Conservation (phyloP, 1,140 invertebrate genomes). For the Protaetia brevitarsis region DNA sequence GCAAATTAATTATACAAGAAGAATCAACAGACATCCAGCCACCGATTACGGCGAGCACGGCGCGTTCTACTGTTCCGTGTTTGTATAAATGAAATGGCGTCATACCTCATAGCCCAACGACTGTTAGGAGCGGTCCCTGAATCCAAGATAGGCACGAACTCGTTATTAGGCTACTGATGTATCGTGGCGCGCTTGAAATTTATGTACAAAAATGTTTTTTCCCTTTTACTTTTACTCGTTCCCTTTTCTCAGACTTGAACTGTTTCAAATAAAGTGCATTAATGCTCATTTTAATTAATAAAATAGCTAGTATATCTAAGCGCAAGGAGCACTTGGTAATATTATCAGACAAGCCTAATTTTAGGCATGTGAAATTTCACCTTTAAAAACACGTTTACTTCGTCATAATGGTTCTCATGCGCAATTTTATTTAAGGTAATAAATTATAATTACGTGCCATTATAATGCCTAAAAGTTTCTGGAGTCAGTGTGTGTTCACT, state of each 20-base stretch:
- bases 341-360: too few relatives aligned
- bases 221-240: conserved; percentile 3
- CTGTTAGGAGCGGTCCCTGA: conserved; percentile 44
- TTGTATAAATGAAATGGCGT: conserved; percentile 49
- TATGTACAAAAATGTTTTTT: neutral
- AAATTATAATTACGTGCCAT: too few relatives aligned
- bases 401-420: too few relatives aligned
- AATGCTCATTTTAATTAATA: neutral
- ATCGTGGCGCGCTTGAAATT: conserved; percentile 28
- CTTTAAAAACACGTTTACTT: too few relatives aligned
- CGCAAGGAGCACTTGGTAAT: too few relatives aligned
- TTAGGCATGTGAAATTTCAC: too few relatives aligned
- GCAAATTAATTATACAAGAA: conserved; percentile 34
- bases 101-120: conserved; percentile 47
- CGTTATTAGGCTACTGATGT: conserved; percentile 43
- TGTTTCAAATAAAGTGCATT: conserved; percentile 1
- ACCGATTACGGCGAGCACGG: conserved; percentile 36
- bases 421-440: too few relatives aligned
- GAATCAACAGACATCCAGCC: conserved; percentile 43
- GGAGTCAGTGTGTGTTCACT: too few relatives aligned
- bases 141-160: conserved; percentile 48
- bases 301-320: too few relatives aligned
- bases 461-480: too few relatives aligned
- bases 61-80: conserved; percentile 36
- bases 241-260: neutral